Evolutionary conservation across 2,113 vertebrate species (phyloP).

Genomic region (Henicopernis longicauda): DNA sequence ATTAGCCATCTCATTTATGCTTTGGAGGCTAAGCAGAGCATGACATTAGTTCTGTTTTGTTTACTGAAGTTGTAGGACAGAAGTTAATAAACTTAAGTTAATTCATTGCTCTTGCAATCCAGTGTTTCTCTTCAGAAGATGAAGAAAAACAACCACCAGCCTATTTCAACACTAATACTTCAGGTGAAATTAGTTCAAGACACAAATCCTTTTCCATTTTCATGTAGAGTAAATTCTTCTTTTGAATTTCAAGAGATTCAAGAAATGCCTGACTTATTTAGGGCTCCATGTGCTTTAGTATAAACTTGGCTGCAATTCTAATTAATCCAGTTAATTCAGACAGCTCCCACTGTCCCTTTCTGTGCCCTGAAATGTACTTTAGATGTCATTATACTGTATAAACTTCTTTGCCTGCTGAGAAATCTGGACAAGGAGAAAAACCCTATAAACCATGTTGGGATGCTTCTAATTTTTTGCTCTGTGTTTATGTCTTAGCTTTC

Average conservation of each 20-base stretch:
- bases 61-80: constrained; percentile 1
- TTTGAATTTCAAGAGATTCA: background rate
- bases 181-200: background rate
- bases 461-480: background rate
- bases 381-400: background rate
- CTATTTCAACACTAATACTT: background rate
- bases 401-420: background rate
- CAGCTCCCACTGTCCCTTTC: background rate
- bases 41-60: constrained; percentile 12
- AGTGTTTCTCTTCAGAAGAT: background rate
- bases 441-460: background rate
- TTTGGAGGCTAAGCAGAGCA: constrained; percentile 25
- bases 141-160: background rate
- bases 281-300: background rate
- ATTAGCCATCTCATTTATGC: constrained; percentile 44
- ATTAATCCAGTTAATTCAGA: background rate
- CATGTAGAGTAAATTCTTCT: background rate
- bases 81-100: constrained; percentile 45
- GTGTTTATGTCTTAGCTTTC: background rate
- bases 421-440: background rate
- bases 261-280: background rate
- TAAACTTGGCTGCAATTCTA: background rate
- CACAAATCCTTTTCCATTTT: background rate
- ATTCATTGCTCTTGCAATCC: background rate
- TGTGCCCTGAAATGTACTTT: background rate